Evolutionary conservation across 2,113 vertebrate genomes (phyloP).

Genomic region (Typhlomys cinereus): DNA sequence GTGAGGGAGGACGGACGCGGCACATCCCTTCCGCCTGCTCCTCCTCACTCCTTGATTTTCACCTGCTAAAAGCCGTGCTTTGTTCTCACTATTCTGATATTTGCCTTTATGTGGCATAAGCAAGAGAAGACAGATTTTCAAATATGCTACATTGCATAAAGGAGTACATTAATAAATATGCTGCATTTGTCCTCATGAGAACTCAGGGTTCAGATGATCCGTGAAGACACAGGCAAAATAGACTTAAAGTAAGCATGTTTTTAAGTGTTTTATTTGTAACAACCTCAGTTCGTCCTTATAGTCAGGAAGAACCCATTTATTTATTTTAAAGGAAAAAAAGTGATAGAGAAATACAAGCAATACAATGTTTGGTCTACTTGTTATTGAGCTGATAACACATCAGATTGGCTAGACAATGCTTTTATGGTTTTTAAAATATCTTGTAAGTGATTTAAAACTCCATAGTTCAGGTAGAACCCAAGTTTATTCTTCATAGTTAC

Average conservation of each 20-base stretch:
- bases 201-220: neutral
- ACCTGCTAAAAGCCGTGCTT: neutral
- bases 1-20: neutral
- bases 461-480: neutral
- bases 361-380: neutral
- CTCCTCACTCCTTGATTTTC: neutral
- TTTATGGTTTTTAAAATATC: neutral
- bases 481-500: neutral
- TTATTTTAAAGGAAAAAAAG: slow-evolving; percentile 32
- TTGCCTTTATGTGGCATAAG: neutral
- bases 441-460: neutral
- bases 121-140: slow-evolving; percentile 36
- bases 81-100: neutral
- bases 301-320: neutral
- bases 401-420: too few relatives aligned
- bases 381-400: too few relatives aligned
- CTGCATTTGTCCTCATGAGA: neutral
- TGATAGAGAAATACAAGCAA: neutral
- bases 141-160: neutral
- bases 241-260: neutral
- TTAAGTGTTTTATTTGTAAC: neutral
- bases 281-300: neutral
- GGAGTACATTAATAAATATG: neutral
- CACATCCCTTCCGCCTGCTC: neutral
- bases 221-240: slow-evolving; percentile 2